Conservation (phyloP, 2,797 vertebrate species). For the Varecia variegata region DNA sequence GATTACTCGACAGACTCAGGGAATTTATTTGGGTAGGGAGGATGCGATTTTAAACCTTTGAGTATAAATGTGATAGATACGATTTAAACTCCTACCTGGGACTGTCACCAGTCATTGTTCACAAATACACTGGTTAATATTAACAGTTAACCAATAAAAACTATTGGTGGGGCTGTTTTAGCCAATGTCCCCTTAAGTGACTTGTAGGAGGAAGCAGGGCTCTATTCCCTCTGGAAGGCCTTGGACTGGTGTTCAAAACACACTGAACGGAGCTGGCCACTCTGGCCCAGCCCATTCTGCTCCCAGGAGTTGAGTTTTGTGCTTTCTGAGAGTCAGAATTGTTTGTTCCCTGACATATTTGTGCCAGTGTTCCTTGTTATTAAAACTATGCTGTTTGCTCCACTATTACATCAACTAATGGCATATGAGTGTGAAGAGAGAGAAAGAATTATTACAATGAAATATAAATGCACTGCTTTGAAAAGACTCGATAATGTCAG, state of each 20-base stretch:
- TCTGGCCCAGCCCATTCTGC: background rate
- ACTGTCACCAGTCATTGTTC: background rate
- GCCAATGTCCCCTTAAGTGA: background rate
- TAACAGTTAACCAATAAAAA: background rate
- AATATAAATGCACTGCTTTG: conserved; percentile 1
- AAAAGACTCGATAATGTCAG: background rate
- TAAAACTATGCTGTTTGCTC: background rate
- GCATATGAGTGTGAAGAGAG: background rate
- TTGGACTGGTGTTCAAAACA: background rate
- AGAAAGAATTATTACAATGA: background rate
- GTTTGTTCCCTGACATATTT: background rate
- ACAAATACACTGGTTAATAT: background rate
- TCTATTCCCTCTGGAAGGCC: background rate
- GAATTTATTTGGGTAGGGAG: background rate
- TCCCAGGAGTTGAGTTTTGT: background rate
- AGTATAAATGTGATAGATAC: background rate
- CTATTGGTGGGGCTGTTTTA: background rate
- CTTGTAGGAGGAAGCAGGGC: background rate
- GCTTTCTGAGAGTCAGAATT: background rate
- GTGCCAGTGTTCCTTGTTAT: background rate
- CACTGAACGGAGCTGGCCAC: background rate
- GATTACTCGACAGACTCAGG: background rate
- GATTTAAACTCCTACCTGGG: background rate
- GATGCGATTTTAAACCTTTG: background rate
- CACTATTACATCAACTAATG: background rate